A percentile compares a stretch with the other conserved stretches of the same genome.
These are phyloP conservation scores for Andrena flavipes DNA, from an alignment of 2,888 invertebrate genomes.

Conservation along the genomic window DNA sequence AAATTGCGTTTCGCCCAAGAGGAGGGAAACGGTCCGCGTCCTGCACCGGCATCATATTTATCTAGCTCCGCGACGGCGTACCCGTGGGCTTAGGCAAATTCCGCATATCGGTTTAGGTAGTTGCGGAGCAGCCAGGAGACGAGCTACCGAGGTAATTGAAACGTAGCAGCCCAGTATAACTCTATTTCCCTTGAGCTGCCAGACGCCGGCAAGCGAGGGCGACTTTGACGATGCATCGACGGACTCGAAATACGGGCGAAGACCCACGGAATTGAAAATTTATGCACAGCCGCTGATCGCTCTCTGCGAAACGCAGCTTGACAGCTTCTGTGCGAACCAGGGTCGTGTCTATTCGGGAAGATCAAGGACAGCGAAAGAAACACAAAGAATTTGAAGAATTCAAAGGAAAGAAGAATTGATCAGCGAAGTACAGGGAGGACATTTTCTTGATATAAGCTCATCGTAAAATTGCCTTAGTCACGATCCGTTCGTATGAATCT, in stretches of 20 bases:
- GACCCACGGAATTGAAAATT: conserved; percentile 5
- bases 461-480: too few relatives aligned
- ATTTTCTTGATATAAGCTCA: too few relatives aligned
- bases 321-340: not conserved
- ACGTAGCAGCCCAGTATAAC: conserved; percentile 56
- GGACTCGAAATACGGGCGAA: not conserved
- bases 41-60: conserved; percentile 63
- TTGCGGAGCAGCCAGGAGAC: conserved; percentile 46
- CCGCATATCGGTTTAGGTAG: conserved; percentile 66
- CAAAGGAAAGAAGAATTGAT: too few relatives aligned
- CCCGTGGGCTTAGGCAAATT: conserved; percentile 68
- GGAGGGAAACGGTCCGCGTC: conserved; percentile 33
- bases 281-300: not conserved
- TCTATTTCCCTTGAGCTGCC: conserved; percentile 57
- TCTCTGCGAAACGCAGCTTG: not conserved
- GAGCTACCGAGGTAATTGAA: conserved; percentile 69
- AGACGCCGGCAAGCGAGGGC: conserved; percentile 7
- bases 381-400: too few relatives aligned
- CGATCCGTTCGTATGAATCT: not conserved
- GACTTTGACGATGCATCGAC: conserved; percentile 50
- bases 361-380: too few relatives aligned
- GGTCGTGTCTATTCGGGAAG: too few relatives aligned
- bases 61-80: conserved; percentile 55
- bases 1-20: conserved; percentile 65
- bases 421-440: too few relatives aligned